phyloP scores from a whole-genome alignment of 2,888 invertebrate species.

The Phymatocera aterrima region DNA sequence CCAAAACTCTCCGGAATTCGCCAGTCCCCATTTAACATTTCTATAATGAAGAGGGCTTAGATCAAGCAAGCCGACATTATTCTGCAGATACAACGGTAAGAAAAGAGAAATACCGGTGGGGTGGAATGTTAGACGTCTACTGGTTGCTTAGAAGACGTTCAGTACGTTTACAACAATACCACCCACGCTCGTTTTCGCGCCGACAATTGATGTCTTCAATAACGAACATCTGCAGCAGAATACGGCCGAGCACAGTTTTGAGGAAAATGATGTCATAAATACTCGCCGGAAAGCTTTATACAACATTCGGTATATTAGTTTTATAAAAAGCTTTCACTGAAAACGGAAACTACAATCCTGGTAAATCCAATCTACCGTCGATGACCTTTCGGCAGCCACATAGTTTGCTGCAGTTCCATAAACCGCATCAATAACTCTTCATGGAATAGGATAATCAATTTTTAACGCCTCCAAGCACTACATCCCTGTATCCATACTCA shows the following conservation, averaged over 20 bases:
- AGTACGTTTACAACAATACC: not conserved
- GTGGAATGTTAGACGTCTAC: no score
- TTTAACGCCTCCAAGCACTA: not conserved
- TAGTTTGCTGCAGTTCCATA: slow-evolving; percentile 10
- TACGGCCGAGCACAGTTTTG: not conserved
- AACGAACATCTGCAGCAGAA: slow-evolving; percentile 1
- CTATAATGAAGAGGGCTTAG: no score
- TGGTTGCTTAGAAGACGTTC: no score
- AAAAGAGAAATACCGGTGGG: no score
- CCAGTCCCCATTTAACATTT: no score
- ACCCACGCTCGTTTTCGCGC: not conserved
- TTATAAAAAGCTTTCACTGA: not conserved
- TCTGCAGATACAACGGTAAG: no score
- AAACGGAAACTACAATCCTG: not conserved
- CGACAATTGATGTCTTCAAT: not conserved
- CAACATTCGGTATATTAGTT: not conserved
- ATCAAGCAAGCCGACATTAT: no score
- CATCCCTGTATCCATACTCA: not conserved
- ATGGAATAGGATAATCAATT: not conserved
- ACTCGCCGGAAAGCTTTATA: not conserved
- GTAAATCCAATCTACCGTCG: not conserved
- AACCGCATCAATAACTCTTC: slow-evolving; percentile 7
- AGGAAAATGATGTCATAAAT: slow-evolving; percentile 3
- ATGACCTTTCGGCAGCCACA: not conserved
- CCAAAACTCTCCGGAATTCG: no score